phyloP scores from a whole-genome alignment of 2,113 vertebrate species.

The Istiophorus platypterus region DNA sequence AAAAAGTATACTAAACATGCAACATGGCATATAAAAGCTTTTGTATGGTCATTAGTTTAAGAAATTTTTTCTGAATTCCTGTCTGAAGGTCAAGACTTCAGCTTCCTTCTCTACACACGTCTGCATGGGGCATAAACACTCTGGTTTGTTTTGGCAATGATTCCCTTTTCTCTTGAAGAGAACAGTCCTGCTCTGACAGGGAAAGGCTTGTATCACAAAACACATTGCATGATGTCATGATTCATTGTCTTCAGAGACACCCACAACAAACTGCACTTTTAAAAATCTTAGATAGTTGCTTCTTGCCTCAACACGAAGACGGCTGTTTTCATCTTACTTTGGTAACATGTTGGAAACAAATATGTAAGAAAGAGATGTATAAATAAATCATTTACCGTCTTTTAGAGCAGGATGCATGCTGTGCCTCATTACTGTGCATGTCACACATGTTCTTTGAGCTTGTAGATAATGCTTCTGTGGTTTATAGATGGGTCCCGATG shows the following conservation, averaged over 20 bases:
- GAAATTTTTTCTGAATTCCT: slow-evolving; percentile 35
- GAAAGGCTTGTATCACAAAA: slow-evolving; percentile 78
- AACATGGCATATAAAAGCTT: background rate
- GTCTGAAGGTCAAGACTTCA: slow-evolving; percentile 66
- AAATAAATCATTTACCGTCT: slow-evolving; percentile 80
- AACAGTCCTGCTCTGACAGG: slow-evolving; percentile 68
- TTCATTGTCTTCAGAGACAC: slow-evolving; percentile 77
- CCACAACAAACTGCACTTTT: slow-evolving; percentile 75
- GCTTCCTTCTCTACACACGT: slow-evolving; percentile 52
- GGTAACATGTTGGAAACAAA: slow-evolving; percentile 74
- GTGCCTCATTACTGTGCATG: slow-evolving; percentile 74
- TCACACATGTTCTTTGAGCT: slow-evolving; percentile 72
- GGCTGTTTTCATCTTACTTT: slow-evolving; percentile 75
- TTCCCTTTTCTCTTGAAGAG: slow-evolving; percentile 57
- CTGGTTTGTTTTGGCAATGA: slow-evolving; percentile 71
- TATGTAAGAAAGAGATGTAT: slow-evolving; percentile 73
- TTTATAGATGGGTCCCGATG: slow-evolving; percentile 67
- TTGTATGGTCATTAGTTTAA: slow-evolving; percentile 34
- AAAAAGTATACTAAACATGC: background rate
- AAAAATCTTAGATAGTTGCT: slow-evolving; percentile 61
- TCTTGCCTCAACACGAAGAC: slow-evolving; percentile 66
- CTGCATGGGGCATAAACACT: slow-evolving; percentile 48
- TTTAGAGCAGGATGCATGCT: slow-evolving; percentile 63
- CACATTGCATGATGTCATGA: slow-evolving; percentile 75
- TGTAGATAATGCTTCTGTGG: slow-evolving; percentile 64